Evolutionary conservation across 2,888 invertebrate genomes (phyloP).

Genomic region (Cosmopolites sordidus): DNA sequence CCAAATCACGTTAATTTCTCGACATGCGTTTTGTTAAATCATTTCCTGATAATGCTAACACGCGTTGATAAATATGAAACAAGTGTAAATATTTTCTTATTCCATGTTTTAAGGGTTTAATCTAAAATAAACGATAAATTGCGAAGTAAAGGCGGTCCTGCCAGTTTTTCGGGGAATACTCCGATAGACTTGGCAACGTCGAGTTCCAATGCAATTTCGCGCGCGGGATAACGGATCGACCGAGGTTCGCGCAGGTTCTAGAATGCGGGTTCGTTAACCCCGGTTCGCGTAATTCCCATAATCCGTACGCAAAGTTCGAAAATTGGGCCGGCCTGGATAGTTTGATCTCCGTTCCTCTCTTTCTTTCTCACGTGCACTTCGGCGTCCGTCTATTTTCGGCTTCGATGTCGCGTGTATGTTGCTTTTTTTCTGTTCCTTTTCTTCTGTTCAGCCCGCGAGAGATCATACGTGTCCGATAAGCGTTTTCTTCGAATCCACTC

Average conservation of each 20-base stretch:
- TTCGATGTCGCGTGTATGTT: background rate
- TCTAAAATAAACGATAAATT: no score
- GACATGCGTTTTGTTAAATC: no score
- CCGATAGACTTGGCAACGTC: constrained; percentile 12
- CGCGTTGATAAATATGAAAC: no score
- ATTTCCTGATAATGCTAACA: no score
- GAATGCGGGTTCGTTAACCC: constrained; percentile 19
- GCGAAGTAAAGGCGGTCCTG: background rate
- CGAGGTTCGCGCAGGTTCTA: constrained; percentile 15
- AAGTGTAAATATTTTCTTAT: no score
- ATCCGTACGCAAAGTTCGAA: constrained; percentile 34
- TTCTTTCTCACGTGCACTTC: background rate
- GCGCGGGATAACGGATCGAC: constrained; percentile 18
- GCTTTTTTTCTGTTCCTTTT: no score
- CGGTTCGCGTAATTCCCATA: constrained; percentile 20
- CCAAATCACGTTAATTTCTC: no score
- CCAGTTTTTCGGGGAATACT: constrained; percentile 7
- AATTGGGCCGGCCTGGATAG: constrained; percentile 34
- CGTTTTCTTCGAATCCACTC: background rate
- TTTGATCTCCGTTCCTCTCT: constrained; percentile 18
- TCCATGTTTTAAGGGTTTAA: no score
- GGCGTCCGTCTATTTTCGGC: background rate
- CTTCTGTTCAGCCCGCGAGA: background rate
- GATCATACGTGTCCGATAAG: constrained; percentile 10
- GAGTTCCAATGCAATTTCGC: constrained; percentile 12